These are phyloP conservation scores for Drosophila kuntzei DNA, from an alignment of 2,888 invertebrate genomes.

Conservation along the genomic window DNA sequence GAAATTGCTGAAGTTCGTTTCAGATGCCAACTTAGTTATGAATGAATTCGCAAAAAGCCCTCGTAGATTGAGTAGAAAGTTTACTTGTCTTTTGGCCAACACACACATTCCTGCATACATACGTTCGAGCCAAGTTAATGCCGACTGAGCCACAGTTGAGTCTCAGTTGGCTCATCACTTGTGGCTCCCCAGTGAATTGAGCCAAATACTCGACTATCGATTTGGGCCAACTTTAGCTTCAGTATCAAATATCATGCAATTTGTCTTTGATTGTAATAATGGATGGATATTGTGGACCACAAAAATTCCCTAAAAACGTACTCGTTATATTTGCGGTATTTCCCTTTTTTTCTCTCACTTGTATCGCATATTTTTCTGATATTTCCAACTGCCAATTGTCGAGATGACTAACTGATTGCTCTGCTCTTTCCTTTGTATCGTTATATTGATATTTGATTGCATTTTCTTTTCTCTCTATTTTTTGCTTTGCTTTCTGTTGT, in stretches of 20 bases:
- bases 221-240: neutral
- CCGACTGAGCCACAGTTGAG: slow-evolving; percentile 18
- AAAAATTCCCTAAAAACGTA: neutral
- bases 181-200: slow-evolving; percentile 10
- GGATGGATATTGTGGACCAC: slow-evolving; percentile 15
- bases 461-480: slow-evolving; percentile 33
- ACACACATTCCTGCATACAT: slow-evolving; percentile 5
- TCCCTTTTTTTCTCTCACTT: slow-evolving; percentile 16
- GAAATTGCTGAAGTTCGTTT: slow-evolving; percentile 44
- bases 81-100: slow-evolving; percentile 13
- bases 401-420: slow-evolving; percentile 44
- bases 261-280: slow-evolving; percentile 52
- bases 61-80: slow-evolving; percentile 10
- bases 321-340: slow-evolving; percentile 34
- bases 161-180: slow-evolving; percentile 37
- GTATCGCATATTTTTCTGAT: neutral
- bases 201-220: slow-evolving; percentile 30
- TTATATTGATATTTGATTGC: slow-evolving; percentile 43
- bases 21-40: slow-evolving; percentile 16
- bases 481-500: slow-evolving; percentile 20
- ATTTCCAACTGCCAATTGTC: slow-evolving; percentile 28
- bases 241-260: slow-evolving; percentile 46
- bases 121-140: slow-evolving; percentile 31
- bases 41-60: slow-evolving; percentile 30
- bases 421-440: slow-evolving; percentile 19